Percentiles rank a stretch among this genome's conserved stretches.
phyloP scores from a whole-genome alignment of 2,113 vertebrate genomes.

The Kryptolebias marmoratus region DNA sequence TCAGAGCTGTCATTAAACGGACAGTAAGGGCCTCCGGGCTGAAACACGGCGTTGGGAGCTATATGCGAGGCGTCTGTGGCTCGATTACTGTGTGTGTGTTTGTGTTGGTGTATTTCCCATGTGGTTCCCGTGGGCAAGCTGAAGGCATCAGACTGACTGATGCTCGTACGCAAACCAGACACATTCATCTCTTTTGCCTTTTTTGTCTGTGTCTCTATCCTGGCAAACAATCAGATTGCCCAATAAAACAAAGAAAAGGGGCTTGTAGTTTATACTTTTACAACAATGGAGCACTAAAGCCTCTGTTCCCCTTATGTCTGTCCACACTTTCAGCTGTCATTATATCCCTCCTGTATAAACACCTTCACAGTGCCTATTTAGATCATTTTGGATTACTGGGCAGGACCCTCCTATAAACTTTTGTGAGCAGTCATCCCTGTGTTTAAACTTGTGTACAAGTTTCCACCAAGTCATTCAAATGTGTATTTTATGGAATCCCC shows the following conservation, averaged over 20 bases:
- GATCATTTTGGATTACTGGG: slow-evolving; percentile 51
- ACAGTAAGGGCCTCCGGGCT: slow-evolving; percentile 38
- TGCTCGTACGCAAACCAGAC: slow-evolving; percentile 46
- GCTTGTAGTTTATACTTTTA: slow-evolving; percentile 31
- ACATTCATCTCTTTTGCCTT: slow-evolving; percentile 32
- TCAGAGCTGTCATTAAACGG: slow-evolving; percentile 68
- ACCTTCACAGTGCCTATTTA: slow-evolving; percentile 68
- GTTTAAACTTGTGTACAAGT: slow-evolving; percentile 42
- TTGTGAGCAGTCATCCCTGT: slow-evolving; percentile 55
- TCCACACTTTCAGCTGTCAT: slow-evolving; percentile 52
- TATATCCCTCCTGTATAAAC: slow-evolving; percentile 57
- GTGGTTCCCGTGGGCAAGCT: slow-evolving; percentile 39
- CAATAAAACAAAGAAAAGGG: slow-evolving; percentile 43
- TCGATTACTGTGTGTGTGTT: slow-evolving; percentile 15
- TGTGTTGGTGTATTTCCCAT: slow-evolving; percentile 17
- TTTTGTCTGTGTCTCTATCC: not conserved
- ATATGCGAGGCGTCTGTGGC: slow-evolving; percentile 53
- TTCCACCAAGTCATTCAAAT: slow-evolving; percentile 28
- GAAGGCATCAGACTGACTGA: slow-evolving; percentile 38
- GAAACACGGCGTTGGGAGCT: slow-evolving; percentile 32
- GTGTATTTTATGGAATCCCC: slow-evolving; percentile 22
- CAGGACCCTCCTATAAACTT: slow-evolving; percentile 42
- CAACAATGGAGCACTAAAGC: slow-evolving; percentile 47
- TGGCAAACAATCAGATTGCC: slow-evolving; percentile 28
- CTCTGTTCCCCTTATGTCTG: slow-evolving; percentile 14